Conservation (phyloP, 2,797 vertebrate species). For the Phrynocephalus vlangalii region DNA sequence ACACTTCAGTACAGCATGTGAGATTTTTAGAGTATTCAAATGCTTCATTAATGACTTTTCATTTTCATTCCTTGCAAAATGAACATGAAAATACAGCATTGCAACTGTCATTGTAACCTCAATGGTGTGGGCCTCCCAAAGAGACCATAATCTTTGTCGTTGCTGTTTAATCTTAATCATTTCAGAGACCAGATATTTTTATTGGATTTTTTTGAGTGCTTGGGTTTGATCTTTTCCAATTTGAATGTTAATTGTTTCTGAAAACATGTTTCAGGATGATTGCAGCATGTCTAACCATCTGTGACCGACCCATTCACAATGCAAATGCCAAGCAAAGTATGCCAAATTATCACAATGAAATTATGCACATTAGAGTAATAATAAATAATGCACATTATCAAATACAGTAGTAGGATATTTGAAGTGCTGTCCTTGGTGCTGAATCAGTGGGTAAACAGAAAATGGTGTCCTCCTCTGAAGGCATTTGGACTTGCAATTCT, state of each 20-base stretch:
- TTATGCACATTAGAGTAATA: not conserved
- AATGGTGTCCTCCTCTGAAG: constrained; percentile 1
- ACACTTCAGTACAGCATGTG: not conserved
- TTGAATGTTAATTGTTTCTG: not conserved
- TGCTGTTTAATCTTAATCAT: not conserved
- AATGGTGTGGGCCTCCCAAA: not conserved
- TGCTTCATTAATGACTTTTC: not conserved
- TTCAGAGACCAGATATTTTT: not conserved
- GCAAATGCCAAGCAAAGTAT: constrained; percentile 3
- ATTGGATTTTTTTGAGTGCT: not conserved
- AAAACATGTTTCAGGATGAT: not conserved
- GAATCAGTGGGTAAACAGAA: not conserved
- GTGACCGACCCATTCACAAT: not conserved
- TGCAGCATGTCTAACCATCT: not conserved
- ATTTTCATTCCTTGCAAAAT: not conserved
- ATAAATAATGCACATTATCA: not conserved
- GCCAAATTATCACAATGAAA: constrained; percentile 1
- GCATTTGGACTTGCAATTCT: not conserved
- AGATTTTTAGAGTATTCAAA: not conserved
- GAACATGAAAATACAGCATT: not conserved
- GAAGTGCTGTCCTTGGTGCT: not conserved
- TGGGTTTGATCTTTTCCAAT: not conserved
- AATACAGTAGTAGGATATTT: not conserved
- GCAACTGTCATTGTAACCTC: not conserved
- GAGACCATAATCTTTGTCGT: not conserved